These are phyloP conservation scores for Osmerus eperlanus DNA, from an alignment of 2,113 vertebrate genomes.

Conservation along the genomic window DNA sequence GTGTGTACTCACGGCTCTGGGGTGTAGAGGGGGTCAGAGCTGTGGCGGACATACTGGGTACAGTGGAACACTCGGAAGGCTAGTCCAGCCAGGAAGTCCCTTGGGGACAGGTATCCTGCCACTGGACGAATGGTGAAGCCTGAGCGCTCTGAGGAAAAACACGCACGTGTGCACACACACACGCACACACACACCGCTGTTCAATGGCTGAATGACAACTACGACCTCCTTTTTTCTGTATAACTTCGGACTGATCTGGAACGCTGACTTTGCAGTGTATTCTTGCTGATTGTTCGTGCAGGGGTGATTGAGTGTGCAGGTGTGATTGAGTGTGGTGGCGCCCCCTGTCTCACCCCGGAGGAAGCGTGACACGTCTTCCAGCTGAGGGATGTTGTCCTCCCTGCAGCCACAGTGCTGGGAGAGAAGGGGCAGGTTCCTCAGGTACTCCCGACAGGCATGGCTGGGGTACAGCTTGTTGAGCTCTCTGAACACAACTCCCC, in stretches of 20 bases:
- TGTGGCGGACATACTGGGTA: conserved; percentile 96
- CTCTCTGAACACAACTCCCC: conserved; percentile 93
- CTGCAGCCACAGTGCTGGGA: conserved; percentile 88
- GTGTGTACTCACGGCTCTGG: conserved; percentile 91
- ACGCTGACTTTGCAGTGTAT: too few species aligned
- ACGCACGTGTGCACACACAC: background rate
- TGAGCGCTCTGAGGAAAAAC: conserved; percentile 30
- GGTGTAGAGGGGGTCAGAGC: conserved; percentile 95
- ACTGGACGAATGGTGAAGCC: conserved; percentile 96
- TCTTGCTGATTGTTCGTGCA: too few species aligned
- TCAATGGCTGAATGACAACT: background rate
- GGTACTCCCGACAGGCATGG: conserved; percentile 91
- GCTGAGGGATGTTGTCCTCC: conserved; percentile 95
- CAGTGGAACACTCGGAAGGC: conserved; percentile 98
- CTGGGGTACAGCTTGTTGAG: conserved; percentile 92
- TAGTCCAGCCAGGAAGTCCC: conserved; percentile 95
- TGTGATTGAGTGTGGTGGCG: background rate
- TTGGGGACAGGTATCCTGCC: conserved; percentile 92
- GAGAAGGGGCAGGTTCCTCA: conserved; percentile 94
- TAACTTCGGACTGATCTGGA: too few species aligned
- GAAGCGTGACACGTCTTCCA: conserved; percentile 94
- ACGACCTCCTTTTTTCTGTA: too few species aligned
- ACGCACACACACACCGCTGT: background rate
- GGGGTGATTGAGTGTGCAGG: background rate
- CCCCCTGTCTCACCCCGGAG: conserved; percentile 78